These are phyloP conservation scores for Exocentrus adspersus DNA, from an alignment of 2,888 invertebrate species.

Conservation along the genomic window DNA sequence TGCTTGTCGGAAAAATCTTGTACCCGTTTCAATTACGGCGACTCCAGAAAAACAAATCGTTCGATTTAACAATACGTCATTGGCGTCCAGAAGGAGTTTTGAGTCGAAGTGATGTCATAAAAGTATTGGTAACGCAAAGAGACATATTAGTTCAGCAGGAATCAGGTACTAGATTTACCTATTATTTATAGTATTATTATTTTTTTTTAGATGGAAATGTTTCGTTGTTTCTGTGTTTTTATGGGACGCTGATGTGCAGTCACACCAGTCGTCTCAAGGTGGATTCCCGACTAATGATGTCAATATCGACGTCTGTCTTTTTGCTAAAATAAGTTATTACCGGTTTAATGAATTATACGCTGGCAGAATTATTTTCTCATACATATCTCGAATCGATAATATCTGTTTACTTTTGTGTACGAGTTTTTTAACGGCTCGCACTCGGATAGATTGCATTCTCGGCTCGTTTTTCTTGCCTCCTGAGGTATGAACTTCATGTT, in stretches of 20 bases:
- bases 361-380: slow-evolving; percentile 56
- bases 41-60: slow-evolving; percentile 52
- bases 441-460: slow-evolving; percentile 41
- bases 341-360: slow-evolving; percentile 55
- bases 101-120: too few relatives aligned
- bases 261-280: slow-evolving; percentile 47
- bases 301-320: slow-evolving; percentile 56
- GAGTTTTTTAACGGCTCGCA: slow-evolving; percentile 40
- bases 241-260: slow-evolving; percentile 34
- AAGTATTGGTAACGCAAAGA: too few relatives aligned
- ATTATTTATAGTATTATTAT: too few relatives aligned
- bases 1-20: slow-evolving; percentile 4
- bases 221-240: too few relatives aligned
- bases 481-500: slow-evolving; percentile 36
- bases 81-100: too few relatives aligned
- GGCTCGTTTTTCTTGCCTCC: slow-evolving; percentile 33
- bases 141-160: too few relatives aligned
- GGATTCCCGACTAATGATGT: slow-evolving; percentile 57
- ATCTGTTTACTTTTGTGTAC: slow-evolving; percentile 51
- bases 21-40: slow-evolving; percentile 48
- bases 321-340: slow-evolving; percentile 56
- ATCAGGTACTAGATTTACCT: too few relatives aligned
- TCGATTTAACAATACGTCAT: slow-evolving; percentile 46
- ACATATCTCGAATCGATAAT: slow-evolving; percentile 52
- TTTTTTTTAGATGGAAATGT: too few relatives aligned